Base-by-base conservation (phyloP, 1,140 invertebrate species). In the Drosophila miranda region DNA sequence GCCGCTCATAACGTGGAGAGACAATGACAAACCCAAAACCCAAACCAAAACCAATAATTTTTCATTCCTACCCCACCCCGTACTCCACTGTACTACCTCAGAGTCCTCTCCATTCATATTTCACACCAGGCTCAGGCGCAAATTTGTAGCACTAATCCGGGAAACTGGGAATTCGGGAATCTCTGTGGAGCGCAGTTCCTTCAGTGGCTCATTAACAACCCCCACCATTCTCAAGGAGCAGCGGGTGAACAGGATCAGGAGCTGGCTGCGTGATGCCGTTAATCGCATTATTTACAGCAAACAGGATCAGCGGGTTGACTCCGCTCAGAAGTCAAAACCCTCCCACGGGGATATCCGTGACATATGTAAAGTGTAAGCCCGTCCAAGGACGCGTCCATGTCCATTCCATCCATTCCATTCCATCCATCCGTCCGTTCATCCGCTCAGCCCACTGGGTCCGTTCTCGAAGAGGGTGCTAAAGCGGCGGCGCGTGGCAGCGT, bases 211-310 rank as follows among this genome's bases (percentile, higher is more conserved):
- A 89, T 87, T 88, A 88, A 78, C 80, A 56, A 38, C 34, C 28
- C 6, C 11, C 41, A 3, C 13, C 11, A 13, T 1, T 23, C n/a
- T 19, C n/a, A 16, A 14, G 4, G 11, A 14, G 56, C 34, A 34
- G 34, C 34, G 9, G 34, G 11, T 38, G 34, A 73, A 44, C 70
- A 53, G 70, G 70, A 74, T 68, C 30, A 55, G 41, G 9, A 53
- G 71, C 56, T 77, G 50, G 51, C 76, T 84, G 76, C 83, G 77
- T 87, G 82, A 87, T 89, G 79, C 79, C 81, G 82, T 87, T 91
- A 90, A 91, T 91, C 90, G 86, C 82, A 91, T 91, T 91, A 91
- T 91, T 91, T 91, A 91, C 90, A 91, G 88, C 90, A 90, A 89
- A 83, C 73, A 84, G 90, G 90, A 91, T 91, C 90, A 91, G 83